phyloP scores from a whole-genome alignment of 2,797 vertebrate genomes.

The Aplochiton taeniatus region DNA sequence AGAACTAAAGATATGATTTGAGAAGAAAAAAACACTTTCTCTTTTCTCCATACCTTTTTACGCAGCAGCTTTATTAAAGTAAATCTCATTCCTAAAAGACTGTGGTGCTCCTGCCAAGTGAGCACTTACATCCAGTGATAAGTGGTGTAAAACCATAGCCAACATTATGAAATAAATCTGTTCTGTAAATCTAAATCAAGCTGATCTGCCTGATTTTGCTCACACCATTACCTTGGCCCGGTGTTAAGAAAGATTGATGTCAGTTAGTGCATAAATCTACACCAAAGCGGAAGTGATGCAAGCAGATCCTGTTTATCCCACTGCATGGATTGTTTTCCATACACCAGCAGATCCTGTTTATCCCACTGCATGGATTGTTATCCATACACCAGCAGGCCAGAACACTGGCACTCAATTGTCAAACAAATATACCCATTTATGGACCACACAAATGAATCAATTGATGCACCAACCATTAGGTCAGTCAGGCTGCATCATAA shows the following conservation, averaged over 20 bases:
- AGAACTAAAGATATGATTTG: neutral
- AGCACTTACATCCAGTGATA: constrained; percentile 69
- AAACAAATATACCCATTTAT: neutral
- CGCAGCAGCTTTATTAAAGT: constrained; percentile 36
- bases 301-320: constrained; percentile 9
- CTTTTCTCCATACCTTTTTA: constrained; percentile 29
- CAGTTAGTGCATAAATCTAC: constrained; percentile 28
- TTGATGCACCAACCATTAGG: neutral
- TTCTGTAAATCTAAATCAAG: constrained; percentile 55
- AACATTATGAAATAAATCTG: constrained; percentile 58
- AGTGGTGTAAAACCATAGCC: constrained; percentile 55
- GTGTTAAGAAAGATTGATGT: constrained; percentile 44
- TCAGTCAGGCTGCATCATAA: neutral
- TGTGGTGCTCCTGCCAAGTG: constrained; percentile 68
- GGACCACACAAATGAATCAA: neutral
- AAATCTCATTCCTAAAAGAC: constrained; percentile 52
- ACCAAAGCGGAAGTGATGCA: constrained; percentile 23
- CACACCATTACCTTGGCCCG: constrained; percentile 21
- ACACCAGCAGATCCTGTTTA: constrained; percentile 15
- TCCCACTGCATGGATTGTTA: neutral
- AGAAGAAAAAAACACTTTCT: neutral
- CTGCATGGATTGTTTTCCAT: neutral
- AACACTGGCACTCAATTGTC: neutral
- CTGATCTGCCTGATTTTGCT: constrained; percentile 49
- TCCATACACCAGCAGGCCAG: neutral